Conservation (phyloP, 2,888 invertebrate genomes). For the Spisula solida region DNA sequence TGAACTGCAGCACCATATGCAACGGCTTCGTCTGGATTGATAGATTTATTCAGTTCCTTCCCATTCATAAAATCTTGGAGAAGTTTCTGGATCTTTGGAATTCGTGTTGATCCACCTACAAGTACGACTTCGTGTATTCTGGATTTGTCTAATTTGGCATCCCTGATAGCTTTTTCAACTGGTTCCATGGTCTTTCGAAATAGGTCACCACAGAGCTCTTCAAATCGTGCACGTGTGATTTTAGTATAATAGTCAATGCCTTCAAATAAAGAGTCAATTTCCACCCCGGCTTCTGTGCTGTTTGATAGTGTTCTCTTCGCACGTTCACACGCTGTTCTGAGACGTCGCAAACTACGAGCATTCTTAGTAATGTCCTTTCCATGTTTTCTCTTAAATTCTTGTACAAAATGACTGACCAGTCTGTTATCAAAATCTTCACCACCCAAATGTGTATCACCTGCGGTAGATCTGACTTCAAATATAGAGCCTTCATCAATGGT, state of each 20-base stretch:
- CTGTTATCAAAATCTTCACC: conserved; percentile 85
- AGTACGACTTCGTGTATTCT: conserved; percentile 93
- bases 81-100: conserved; percentile 98
- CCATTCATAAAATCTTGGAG: conserved; percentile 91
- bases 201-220: conserved; percentile 83
- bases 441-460: conserved; percentile 85
- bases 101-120: conserved; percentile 97
- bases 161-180: conserved; percentile 93
- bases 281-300: conserved; percentile 82
- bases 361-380: conserved; percentile 81
- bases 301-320: conserved; percentile 84
- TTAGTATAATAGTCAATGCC: conserved; percentile 84
- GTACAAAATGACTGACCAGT: conserved; percentile 81
- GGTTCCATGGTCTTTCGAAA: conserved; percentile 91
- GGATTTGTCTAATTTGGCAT: conserved; percentile 93
- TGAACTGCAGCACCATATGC: conserved; percentile 90
- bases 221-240: conserved; percentile 84
- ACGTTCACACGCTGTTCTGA: conserved; percentile 84
- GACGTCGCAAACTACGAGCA: conserved; percentile 79
- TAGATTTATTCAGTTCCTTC: conserved; percentile 97
- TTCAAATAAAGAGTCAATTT: conserved; percentile 84
- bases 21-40: conserved; percentile 99
- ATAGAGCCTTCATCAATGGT: conserved; percentile 89
- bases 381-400: conserved; percentile 83
- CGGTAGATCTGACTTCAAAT: conserved; percentile 85